A percentile compares a stretch with the other conserved stretches of the same genome.
Evolutionary conservation across 1,140 invertebrate species (phyloP).

Genomic region (Danaus melanippus): DNA sequence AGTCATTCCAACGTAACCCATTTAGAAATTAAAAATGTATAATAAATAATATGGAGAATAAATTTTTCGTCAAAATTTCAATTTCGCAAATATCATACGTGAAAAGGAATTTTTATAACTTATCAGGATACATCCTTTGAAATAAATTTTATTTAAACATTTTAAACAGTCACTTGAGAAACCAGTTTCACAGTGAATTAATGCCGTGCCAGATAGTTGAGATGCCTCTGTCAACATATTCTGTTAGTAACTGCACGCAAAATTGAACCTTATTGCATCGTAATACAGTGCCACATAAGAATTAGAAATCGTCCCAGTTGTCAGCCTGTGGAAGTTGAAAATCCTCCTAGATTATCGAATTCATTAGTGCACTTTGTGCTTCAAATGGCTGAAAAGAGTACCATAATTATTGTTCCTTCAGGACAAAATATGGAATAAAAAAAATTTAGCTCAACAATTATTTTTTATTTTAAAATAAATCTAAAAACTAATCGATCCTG

Average conservation of each 20-base stretch:
- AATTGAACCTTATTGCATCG: conserved; percentile 8
- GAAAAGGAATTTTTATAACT: no score
- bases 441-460: no score
- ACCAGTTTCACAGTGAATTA: conserved; percentile 25
- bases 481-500: conserved; percentile 73
- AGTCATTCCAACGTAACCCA: no score
- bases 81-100: no score
- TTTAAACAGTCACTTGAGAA: conserved; percentile 22
- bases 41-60: no score
- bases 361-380: conserved; percentile 60
- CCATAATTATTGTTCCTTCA: conserved; percentile 1
- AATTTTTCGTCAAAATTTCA: no score
- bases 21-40: no score
- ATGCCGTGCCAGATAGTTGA: conserved; percentile 28
- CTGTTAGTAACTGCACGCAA: conserved; percentile 9
- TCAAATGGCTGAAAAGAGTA: conserved; percentile 13
- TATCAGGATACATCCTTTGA: conserved; percentile 7
- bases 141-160: conserved; percentile 16
- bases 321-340: conserved; percentile 20
- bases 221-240: conserved; percentile 21
- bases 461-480: no score
- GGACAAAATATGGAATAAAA: background rate
- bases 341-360: conserved; percentile 59
- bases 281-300: conserved; percentile 6
- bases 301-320: conserved; percentile 23